Evolutionary conservation across 2,888 invertebrate genomes (phyloP).

Genomic region (Microctonus aethiopoides): DNA sequence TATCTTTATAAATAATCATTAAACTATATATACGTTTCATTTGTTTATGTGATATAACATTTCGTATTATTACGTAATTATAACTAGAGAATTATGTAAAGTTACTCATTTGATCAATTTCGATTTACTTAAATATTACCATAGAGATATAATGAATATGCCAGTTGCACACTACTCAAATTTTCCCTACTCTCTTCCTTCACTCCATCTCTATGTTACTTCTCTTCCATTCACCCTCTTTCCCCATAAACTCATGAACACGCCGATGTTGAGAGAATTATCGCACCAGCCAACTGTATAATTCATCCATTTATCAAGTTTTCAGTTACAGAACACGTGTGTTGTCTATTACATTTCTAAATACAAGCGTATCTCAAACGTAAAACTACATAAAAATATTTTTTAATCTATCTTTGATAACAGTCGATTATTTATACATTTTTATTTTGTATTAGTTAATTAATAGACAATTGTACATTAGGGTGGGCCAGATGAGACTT

Average conservation of each 20-base stretch:
- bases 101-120: background rate
- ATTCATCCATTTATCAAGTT: constrained; percentile 49
- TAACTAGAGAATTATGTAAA: background rate
- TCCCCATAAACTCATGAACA: constrained; percentile 42
- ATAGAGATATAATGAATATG: constrained; percentile 17
- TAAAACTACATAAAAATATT: too few relatives aligned
- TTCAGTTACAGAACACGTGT: constrained; percentile 43
- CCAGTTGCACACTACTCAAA: constrained; percentile 34
- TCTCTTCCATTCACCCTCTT: background rate
- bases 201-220: background rate
- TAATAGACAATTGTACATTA: background rate
- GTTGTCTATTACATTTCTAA: background rate
- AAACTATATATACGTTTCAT: background rate
- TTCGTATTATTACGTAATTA: background rate
- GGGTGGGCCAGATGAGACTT: too few relatives aligned
- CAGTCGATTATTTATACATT: background rate
- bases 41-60: background rate
- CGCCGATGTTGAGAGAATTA: constrained; percentile 52
- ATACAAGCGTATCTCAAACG: background rate
- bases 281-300: constrained; percentile 46
- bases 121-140: background rate
- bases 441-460: too few relatives aligned
- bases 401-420: background rate
- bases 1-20: background rate
- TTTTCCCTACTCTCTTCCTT: constrained; percentile 3